A percentile compares a stretch with the other conserved stretches of the same genome.
Conservation (phyloP, 1,140 invertebrate genomes). For the Ceratosolen solmsi region DNA sequence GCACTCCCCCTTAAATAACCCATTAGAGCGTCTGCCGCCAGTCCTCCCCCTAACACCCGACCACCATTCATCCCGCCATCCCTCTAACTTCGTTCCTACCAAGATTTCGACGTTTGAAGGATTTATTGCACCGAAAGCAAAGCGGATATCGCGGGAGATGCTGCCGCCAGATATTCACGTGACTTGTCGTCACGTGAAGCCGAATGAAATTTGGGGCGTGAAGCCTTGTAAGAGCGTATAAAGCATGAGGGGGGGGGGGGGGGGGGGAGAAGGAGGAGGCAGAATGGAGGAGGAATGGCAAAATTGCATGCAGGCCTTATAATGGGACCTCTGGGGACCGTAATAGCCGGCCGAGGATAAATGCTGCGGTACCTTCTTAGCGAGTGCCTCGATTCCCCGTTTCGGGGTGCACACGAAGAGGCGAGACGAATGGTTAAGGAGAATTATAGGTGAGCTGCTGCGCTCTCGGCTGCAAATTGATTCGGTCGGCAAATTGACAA, state of each 20-base stretch:
- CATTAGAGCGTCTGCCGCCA: no score
- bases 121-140: constrained; percentile 61
- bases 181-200: constrained; percentile 5
- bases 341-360: not conserved
- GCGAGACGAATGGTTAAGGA: constrained; percentile 1
- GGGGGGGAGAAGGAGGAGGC: no score
- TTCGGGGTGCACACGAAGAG: not conserved
- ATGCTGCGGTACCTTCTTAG: not conserved
- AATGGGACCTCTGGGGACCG: not conserved
- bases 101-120: constrained; percentile 60
- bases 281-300: not conserved
- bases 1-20: constrained; percentile 8
- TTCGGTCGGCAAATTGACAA: constrained; percentile 1
- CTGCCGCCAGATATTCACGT: constrained; percentile 37
- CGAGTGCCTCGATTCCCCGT: not conserved
- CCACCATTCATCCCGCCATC: no score
- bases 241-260: not conserved
- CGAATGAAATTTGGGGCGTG: not conserved
- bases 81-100: no score
- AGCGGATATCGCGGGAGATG: constrained; percentile 33
- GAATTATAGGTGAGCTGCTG: not conserved
- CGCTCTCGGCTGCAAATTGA: not conserved
- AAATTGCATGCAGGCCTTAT: constrained; percentile 14
- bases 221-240: not conserved
- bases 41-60: not conserved